Evolutionary conservation across 2,113 vertebrate species (phyloP), one percentile per base, ranked within the genome.

Genomic region (Phyllopteryx taeniolatus): DNA sequence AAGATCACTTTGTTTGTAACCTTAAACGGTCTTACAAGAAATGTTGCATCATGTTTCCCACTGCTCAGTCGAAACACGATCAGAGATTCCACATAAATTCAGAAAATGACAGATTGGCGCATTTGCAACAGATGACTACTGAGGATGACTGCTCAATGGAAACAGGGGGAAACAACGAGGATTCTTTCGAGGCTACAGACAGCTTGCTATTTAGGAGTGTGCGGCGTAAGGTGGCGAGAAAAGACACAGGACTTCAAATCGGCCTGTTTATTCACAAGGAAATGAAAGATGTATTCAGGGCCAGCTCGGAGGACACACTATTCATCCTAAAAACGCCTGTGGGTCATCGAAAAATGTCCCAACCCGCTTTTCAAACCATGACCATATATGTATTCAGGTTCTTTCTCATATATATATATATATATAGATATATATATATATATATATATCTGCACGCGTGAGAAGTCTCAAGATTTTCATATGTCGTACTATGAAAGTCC

Each of bases 261-360:
- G 86, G 76, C 75, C 90, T 86, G 89, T 90, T 92, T 91, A 91
- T 88, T 93, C 87, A 91, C 88, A 91, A 87, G 87, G 84, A 91
- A 78, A 91, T 92, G 91, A 92, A 84, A 89, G 89, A 92, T 92
- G 89, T 81, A 74, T 75, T 73, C 72, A 75, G 84, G 64, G 75
- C 79, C 73, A 79, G 83, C 86, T 88, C 70, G 44, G 82, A 88
- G 88, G 88, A 88, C 80, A 85, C 72, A 80, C 85, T 66, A 90
- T 90, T 89, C 77, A 90, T 92, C 91, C 89, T 86, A 78, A 31
- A 62, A 88, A 69, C 10, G 86, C 87, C 89, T 90, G 86, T 90
- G 90, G 86, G 87, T 88, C 85, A 83, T 79, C 47, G n/a, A 13
- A 46, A 46, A 46, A 46, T 86, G 80, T 83, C 44, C 44, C 11